phyloP scores from a whole-genome alignment of 2,113 vertebrate genomes.

The Peromyscus maniculatus region DNA sequence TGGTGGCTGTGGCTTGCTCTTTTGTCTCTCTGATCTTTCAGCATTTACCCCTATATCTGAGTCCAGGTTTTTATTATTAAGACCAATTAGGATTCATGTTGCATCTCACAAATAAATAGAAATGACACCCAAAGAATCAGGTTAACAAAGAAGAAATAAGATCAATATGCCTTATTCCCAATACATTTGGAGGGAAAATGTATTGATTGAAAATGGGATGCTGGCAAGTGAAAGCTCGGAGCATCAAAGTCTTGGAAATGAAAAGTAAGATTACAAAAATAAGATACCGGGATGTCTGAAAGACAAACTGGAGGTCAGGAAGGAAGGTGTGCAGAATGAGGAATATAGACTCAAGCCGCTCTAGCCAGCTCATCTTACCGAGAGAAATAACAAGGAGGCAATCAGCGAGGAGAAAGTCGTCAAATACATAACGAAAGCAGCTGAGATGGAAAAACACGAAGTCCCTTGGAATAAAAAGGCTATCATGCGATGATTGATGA shows the following conservation, averaged over 20 bases:
- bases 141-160: neutral
- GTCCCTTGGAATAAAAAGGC: conserved; percentile 13
- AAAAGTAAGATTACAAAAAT: conserved; percentile 4
- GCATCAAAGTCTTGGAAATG: conserved; percentile 5
- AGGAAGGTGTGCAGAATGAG: neutral
- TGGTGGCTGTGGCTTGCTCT: too few relatives aligned
- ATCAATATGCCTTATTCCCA: neutral
- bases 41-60: too few relatives aligned
- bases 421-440: conserved; percentile 38
- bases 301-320: neutral
- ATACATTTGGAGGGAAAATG: neutral
- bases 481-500: conserved; percentile 22
- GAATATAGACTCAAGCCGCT: neutral
- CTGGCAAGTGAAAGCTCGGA: conserved; percentile 1
- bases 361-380: neutral
- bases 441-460: neutral
- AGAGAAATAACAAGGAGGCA: neutral
- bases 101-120: neutral
- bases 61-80: too few relatives aligned
- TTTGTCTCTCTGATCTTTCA: too few relatives aligned
- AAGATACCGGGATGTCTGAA: neutral
- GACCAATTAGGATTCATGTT: too few relatives aligned
- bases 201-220: neutral
- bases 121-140: neutral
- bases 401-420: neutral